phyloP scores from a whole-genome alignment of 2,888 invertebrate species.

The Meteorus colon region DNA sequence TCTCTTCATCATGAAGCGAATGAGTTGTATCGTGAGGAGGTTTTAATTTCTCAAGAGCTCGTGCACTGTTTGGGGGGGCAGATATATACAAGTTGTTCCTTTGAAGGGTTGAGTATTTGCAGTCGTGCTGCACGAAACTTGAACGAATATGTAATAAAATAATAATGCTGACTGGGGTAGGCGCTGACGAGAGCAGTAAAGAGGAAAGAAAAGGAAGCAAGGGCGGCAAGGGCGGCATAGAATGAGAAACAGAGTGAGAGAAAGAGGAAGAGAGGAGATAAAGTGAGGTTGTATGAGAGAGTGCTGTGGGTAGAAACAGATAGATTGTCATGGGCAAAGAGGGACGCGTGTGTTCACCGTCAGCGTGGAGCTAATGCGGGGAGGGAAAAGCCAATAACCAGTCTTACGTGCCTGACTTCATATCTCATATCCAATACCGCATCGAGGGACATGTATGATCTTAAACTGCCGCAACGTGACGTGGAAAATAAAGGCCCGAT shows the following conservation, averaged over 20 bases:
- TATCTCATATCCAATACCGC: slow-evolving; percentile 59
- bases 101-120: slow-evolving; percentile 2
- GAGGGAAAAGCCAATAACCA: slow-evolving; percentile 55
- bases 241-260: background rate
- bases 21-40: slow-evolving; percentile 14
- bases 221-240: slow-evolving; percentile 17
- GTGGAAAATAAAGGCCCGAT: slow-evolving; percentile 58
- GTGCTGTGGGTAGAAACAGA: background rate
- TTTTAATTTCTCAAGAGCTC: slow-evolving; percentile 19
- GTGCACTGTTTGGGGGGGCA: slow-evolving; percentile 10
- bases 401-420: slow-evolving; percentile 55
- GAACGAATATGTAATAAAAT: slow-evolving; percentile 32
- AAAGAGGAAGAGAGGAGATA: slow-evolving; percentile 6
- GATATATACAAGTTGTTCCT: background rate
- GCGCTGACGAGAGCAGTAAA: slow-evolving; percentile 11
- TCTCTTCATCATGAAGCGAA: background rate
- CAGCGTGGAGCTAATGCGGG: slow-evolving; percentile 46
- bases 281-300: background rate
- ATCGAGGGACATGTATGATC: slow-evolving; percentile 57
- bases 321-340: slow-evolving; percentile 9
- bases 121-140: slow-evolving; percentile 37
- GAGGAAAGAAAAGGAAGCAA: no score
- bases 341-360: slow-evolving; percentile 40
- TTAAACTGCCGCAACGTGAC: slow-evolving; percentile 63
- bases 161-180: slow-evolving; percentile 28